A percentile compares a stretch with the other conserved stretches of the same genome.
Evolutionary conservation across 2,888 invertebrate species (phyloP).

Genomic region (Apodemia mormo): DNA sequence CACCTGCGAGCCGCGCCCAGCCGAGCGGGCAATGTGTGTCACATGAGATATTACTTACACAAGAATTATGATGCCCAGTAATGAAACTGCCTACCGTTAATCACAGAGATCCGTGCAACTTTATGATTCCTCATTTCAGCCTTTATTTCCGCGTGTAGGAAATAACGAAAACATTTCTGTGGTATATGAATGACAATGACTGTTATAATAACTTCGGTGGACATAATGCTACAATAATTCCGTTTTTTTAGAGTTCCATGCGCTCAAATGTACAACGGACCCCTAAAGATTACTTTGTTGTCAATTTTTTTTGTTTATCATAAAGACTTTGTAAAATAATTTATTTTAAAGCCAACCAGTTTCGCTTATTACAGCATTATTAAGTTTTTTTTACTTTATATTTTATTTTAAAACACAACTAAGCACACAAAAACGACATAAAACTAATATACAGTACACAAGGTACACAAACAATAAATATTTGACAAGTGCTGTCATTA

Average conservation of each 20-base stretch:
- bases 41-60: conserved; percentile 71
- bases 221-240: conserved; percentile 13
- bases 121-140: conserved; percentile 37
- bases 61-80: conserved; percentile 72
- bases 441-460: too few species aligned
- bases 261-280: too few species aligned
- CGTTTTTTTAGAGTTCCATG: conserved; percentile 13
- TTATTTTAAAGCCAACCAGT: too few species aligned
- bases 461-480: too few species aligned
- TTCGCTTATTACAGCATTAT: too few species aligned
- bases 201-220: conserved; percentile 1
- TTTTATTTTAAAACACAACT: too few species aligned
- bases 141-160: conserved; percentile 4
- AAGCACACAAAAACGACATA: too few species aligned
- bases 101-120: conserved; percentile 41
- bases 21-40: conserved; percentile 54
- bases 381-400: too few species aligned
- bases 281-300: neutral
- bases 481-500: too few species aligned
- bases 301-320: neutral
- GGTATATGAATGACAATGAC: conserved; percentile 15
- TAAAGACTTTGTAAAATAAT: too few species aligned
- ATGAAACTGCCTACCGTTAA: conserved; percentile 66
- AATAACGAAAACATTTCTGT: conserved; percentile 8
- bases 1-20: conserved; percentile 62